Evolutionary conservation across 2,888 invertebrate species (phyloP).

Genomic region (Coremacera marginata): DNA sequence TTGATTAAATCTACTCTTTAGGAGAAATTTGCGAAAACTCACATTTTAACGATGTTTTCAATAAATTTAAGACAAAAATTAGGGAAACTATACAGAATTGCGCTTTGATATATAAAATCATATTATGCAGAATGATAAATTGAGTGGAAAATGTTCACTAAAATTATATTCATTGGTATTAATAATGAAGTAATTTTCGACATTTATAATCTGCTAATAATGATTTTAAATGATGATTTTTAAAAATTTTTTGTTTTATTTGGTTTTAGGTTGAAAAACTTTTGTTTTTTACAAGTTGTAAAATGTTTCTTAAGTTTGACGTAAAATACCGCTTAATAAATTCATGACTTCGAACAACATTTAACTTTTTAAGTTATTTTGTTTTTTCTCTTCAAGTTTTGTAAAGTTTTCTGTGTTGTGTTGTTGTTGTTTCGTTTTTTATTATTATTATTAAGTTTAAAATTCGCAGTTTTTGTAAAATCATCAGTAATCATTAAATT

Average conservation of each 20-base stretch:
- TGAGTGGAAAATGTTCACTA: not conserved
- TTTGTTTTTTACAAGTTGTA: constrained; percentile 20
- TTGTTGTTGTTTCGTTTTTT: constrained; percentile 38
- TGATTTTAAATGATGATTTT: no score
- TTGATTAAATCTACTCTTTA: constrained; percentile 48
- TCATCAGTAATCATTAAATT: not conserved
- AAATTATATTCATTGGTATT: not conserved
- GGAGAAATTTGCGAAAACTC: not conserved
- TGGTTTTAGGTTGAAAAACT: no score
- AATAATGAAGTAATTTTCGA: no score
- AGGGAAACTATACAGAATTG: not conserved
- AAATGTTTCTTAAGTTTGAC: constrained; percentile 1
- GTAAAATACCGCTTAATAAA: not conserved
- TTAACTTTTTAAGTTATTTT: constrained; percentile 16
- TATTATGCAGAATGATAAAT: constrained; percentile 20
- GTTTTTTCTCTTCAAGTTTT: constrained; percentile 26
- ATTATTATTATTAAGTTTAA: not conserved
- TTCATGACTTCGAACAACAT: constrained; percentile 3
- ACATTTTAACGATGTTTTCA: not conserved
- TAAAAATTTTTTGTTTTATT: no score
- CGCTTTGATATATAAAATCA: not conserved
- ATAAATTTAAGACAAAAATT: not conserved
- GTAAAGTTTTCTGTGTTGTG: constrained; percentile 39
- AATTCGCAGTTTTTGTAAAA: not conserved
- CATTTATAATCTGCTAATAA: no score